These are phyloP conservation scores for Fratercula arctica DNA, from an alignment of 2,797 vertebrate genomes.

Conservation along the genomic window DNA sequence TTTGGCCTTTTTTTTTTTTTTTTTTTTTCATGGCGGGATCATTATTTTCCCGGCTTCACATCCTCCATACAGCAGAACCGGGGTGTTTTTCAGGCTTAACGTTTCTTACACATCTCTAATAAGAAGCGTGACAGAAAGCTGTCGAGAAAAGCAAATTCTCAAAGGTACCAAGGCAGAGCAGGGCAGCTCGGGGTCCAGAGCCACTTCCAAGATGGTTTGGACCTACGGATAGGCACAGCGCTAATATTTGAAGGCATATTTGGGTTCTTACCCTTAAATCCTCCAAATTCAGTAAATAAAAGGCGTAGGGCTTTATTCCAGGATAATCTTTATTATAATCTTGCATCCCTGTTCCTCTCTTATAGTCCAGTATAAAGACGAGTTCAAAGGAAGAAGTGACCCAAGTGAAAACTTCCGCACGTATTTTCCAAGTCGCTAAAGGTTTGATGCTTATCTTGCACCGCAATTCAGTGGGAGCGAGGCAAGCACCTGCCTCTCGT, in stretches of 20 bases:
- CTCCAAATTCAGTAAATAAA: neutral
- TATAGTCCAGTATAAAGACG: neutral
- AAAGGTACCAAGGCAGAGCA: neutral
- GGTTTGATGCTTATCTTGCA: neutral
- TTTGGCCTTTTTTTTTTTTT: too few relatives aligned
- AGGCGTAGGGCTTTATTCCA: neutral
- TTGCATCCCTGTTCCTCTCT: neutral
- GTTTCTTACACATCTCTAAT: neutral
- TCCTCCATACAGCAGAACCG: neutral
- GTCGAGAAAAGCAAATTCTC: neutral
- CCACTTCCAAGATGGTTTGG: neutral
- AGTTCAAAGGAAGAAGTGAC: neutral
- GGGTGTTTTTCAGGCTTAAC: neutral
- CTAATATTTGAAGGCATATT: neutral
- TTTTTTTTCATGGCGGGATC: neutral
- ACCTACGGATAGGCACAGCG: neutral
- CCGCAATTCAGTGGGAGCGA: neutral
- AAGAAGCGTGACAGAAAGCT: neutral
- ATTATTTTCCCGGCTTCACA: neutral
- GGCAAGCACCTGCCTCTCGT: neutral
- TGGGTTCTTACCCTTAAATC: neutral
- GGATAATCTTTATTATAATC: neutral
- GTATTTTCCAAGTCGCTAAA: neutral
- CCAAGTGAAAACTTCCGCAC: neutral
- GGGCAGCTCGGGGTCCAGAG: neutral